Evolutionary conservation across 2,113 vertebrate species (phyloP), one percentile per base, ranked within the genome.

Genomic region (Nibea coibor): DNA sequence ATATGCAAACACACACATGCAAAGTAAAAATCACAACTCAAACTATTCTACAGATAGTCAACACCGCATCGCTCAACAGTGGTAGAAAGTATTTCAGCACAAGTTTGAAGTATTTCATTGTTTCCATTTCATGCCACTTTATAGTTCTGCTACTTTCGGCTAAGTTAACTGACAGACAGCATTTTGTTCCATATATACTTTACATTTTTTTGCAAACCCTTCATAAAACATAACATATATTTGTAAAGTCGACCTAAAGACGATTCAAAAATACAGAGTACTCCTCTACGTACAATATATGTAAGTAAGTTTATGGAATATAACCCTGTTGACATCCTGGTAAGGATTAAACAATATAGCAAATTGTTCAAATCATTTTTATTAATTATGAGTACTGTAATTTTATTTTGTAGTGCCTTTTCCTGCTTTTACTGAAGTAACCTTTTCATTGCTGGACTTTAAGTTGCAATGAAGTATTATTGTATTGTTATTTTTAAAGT

Each of bases 1-100:
- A 94, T 90, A 83, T 19, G 39, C 31, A 68, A 54, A 75, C 50
- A 76, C 35, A 77, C 45, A 90, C 50, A 70, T 20, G 31, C 26
- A 80, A 26, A 77, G 14, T 64, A 50, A 71, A 72, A 71, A 28
- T 43, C 42, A 15, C 11, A 53, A 54, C 57, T 72, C 6, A 54
- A 54, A 72, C 56, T 50, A 20, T 11, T 53, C 58, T 50, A 31
- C 56, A 50, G 28, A 75, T 10, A 50, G 20, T 54, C 50, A 59
- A 35, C 35, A 31, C 11, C 0, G 54, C 2, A 45, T 63, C 62
- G 4, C 22, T 76, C 63, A 63, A 65, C 10, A 53, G 24, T 6
- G 22, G 1, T 62, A 35, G 22, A 22, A 58, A 64, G 42, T 73
- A 22, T 5, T 35, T 12, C 1, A 22, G 3, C 4, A 61, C 12